A percentile compares a stretch with the other conserved stretches of the same genome.
phyloP scores from a whole-genome alignment of 92 coral and sea anemone genomes.

The Phenganax subtilis region DNA sequence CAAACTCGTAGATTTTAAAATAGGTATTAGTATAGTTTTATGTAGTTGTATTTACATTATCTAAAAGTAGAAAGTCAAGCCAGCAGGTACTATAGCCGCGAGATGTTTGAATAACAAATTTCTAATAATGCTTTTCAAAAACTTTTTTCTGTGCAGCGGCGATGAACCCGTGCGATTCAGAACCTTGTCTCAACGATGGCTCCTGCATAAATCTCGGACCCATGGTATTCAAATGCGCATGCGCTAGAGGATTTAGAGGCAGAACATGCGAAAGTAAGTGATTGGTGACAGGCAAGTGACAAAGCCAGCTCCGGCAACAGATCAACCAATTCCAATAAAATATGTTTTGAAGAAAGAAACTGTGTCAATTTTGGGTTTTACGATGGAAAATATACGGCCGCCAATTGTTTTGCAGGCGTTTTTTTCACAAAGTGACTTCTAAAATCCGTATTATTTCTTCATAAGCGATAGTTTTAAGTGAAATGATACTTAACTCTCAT shows the following conservation, averaged over 20 bases:
- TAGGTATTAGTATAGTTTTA: no score
- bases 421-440: background rate
- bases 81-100: no score
- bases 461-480: background rate
- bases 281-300: background rate
- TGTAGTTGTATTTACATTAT: no score
- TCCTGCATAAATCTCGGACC: constrained; percentile 95
- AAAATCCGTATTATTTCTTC: no score
- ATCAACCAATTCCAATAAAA: no score
- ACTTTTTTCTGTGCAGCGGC: constrained; percentile 52
- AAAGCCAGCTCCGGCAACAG: background rate
- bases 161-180: constrained; percentile 93
- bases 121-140: background rate
- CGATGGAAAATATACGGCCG: no score
- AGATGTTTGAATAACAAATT: background rate
- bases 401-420: background rate
- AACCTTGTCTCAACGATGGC: constrained; percentile 87
- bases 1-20: no score
- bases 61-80: no score
- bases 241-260: constrained; percentile 82
- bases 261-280: constrained; percentile 86
- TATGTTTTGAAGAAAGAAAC: no score
- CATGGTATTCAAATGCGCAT: constrained; percentile 75
- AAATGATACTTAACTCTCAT: background rate
- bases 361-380: no score